Evolutionary conservation across 2,113 vertebrate species (phyloP).

Genomic region (Fregata magnificens): DNA sequence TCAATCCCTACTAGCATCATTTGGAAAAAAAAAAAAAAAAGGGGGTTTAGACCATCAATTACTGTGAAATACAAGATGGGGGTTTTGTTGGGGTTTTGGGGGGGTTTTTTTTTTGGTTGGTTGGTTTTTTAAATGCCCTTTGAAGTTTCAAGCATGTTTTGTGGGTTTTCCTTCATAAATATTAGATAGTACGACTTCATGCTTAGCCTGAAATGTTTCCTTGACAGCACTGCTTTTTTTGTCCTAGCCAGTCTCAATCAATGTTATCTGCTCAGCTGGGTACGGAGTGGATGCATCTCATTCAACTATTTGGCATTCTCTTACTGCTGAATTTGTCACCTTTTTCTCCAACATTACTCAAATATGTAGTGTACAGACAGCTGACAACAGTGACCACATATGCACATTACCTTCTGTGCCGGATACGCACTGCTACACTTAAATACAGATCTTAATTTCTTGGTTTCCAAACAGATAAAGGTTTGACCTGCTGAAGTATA

Average conservation of each 20-base stretch:
- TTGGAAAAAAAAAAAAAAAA: not conserved
- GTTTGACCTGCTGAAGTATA: not conserved
- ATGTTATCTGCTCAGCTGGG: not conserved
- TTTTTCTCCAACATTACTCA: not conserved
- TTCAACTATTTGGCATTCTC: not conserved
- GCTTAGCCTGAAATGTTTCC: not conserved
- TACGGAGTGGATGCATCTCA: not conserved
- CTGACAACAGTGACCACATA: not conserved
- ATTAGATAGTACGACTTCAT: not conserved
- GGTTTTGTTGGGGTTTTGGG: not conserved
- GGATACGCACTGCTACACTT: not conserved
- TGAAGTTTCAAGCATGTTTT: not conserved
- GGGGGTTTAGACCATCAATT: accelerated
- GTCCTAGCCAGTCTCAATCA: not conserved
- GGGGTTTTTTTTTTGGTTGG: not conserved
- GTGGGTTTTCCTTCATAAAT: not conserved
- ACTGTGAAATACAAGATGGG: not conserved
- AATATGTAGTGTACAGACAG: not conserved
- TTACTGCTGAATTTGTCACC: not conserved
- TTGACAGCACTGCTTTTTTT: not conserved
- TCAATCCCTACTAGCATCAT: not conserved
- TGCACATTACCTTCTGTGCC: not conserved
- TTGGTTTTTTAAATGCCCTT: not conserved
- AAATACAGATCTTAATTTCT: not conserved
- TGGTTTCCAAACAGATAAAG: not conserved